These are phyloP conservation scores for Ophiothrix spiculata DNA, from an alignment of 35 echinoderm and acorn worm genomes.

Conservation along the genomic window DNA sequence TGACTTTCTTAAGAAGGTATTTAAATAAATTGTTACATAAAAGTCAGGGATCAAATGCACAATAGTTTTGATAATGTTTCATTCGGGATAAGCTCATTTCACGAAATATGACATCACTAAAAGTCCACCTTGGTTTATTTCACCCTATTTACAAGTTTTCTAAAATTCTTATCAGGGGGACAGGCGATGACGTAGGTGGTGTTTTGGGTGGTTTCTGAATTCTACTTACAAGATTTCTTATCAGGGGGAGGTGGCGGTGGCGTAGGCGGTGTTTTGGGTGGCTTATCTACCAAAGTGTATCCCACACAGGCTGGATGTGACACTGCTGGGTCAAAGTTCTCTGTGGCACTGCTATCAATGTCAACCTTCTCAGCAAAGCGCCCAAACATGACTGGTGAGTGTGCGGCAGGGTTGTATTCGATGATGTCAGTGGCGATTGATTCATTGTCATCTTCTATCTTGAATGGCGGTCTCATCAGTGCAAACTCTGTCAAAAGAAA, in stretches of 20 bases:
- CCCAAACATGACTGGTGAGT: slow-evolving; percentile 95
- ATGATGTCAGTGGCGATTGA: slow-evolving; percentile 92
- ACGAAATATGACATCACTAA: not conserved
- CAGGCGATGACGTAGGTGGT: too few species aligned
- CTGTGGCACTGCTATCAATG: slow-evolving; percentile 47
- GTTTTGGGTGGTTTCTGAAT: too few species aligned
- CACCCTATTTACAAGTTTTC: not conserved
- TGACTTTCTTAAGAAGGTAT: too few species aligned
- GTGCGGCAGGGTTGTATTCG: slow-evolving; percentile 80
- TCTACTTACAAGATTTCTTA: slow-evolving; percentile 79
- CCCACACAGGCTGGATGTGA: slow-evolving; percentile 95
- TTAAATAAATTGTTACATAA: too few species aligned
- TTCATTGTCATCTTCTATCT: slow-evolving; percentile 72
- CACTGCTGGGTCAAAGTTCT: slow-evolving; percentile 78
- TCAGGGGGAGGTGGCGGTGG: slow-evolving; percentile 77
- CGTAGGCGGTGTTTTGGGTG: slow-evolving; percentile 50
- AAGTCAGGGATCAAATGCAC: too few species aligned
- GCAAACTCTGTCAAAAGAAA: slow-evolving; percentile 77
- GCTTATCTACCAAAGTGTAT: slow-evolving; percentile 87
- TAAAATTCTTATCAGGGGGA: not conserved
- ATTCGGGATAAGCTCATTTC: too few species aligned
- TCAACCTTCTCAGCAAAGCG: slow-evolving; percentile 66
- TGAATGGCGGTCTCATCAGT: slow-evolving; percentile 80
- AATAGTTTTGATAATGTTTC: too few species aligned
- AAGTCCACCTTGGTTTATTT: not conserved